Conservation (phyloP, 2,113 vertebrate genomes). For the Dasyornis broadbenti region DNA sequence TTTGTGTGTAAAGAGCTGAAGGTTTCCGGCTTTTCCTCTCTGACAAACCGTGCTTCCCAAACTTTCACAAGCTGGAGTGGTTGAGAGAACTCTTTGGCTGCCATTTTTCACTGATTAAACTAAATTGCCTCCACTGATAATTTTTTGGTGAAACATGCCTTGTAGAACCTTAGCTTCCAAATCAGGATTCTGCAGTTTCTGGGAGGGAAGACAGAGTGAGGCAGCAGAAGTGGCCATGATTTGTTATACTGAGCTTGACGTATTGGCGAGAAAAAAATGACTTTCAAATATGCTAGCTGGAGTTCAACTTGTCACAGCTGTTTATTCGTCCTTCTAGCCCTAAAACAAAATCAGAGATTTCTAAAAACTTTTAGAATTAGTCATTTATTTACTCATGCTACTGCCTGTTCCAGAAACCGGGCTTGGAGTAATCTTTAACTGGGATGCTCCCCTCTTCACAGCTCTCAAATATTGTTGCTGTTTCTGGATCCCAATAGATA, state of each 20-base stretch:
- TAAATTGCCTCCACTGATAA: neutral
- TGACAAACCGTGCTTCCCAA: neutral
- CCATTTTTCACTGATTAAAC: neutral
- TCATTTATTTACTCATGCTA: neutral
- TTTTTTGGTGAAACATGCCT: neutral
- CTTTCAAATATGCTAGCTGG: neutral
- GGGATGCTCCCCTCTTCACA: neutral
- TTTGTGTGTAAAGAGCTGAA: neutral
- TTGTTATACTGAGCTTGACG: neutral
- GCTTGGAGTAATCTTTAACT: neutral
- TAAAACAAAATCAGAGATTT: neutral
- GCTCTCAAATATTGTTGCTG: neutral
- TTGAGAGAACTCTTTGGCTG: neutral
- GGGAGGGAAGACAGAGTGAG: neutral
- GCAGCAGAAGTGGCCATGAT: neutral
- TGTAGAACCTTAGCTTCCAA: neutral
- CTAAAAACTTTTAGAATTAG: neutral
- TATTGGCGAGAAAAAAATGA: neutral
- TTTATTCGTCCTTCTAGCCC: neutral
- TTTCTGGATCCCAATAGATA: neutral
- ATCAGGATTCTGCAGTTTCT: neutral
- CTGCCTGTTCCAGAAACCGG: neutral
- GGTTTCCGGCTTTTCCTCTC: neutral
- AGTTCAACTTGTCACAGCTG: neutral
- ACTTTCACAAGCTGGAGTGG: neutral